Conservation (phyloP, 2,113 vertebrate species). For the Lepus timidus region DNA sequence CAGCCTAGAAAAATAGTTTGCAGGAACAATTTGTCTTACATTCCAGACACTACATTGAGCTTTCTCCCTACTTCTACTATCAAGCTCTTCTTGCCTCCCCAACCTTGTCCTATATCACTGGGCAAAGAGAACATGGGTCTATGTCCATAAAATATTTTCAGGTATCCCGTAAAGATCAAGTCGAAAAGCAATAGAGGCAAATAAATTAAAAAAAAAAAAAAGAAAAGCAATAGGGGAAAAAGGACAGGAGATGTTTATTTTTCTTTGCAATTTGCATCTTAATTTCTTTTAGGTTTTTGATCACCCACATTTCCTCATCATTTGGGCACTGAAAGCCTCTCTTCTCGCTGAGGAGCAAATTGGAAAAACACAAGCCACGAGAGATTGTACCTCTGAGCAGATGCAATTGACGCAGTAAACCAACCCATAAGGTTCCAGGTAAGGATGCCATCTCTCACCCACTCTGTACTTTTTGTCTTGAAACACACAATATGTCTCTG, state of each 20-base stretch:
- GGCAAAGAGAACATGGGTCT: neutral
- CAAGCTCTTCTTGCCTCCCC: neutral
- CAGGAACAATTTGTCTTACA: neutral
- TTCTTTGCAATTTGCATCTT: neutral
- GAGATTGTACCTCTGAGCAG: conserved; percentile 89
- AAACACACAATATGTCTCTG: conserved; percentile 91
- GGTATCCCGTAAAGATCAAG: conserved; percentile 21
- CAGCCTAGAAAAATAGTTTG: conserved; percentile 32
- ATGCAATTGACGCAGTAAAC: conserved; percentile 91
- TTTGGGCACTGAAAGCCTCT: neutral
- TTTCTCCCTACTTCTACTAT: neutral
- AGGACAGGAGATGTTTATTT: conserved; percentile 1
- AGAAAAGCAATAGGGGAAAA: neutral
- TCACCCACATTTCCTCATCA: neutral
- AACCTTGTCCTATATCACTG: neutral
- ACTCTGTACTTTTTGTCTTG: conserved; percentile 92
- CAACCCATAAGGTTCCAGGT: conserved; percentile 91
- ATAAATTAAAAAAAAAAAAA: no score
- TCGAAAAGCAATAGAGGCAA: neutral
- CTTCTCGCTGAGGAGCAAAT: neutral
- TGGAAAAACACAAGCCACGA: neutral
- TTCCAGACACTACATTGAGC: neutral
- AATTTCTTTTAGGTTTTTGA: conserved; percentile 38
- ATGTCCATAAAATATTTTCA: neutral
- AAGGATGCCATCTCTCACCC: conserved; percentile 92